Conservation (phyloP, 2,797 vertebrate genomes). For the Dendrocincla fuliginosa region DNA sequence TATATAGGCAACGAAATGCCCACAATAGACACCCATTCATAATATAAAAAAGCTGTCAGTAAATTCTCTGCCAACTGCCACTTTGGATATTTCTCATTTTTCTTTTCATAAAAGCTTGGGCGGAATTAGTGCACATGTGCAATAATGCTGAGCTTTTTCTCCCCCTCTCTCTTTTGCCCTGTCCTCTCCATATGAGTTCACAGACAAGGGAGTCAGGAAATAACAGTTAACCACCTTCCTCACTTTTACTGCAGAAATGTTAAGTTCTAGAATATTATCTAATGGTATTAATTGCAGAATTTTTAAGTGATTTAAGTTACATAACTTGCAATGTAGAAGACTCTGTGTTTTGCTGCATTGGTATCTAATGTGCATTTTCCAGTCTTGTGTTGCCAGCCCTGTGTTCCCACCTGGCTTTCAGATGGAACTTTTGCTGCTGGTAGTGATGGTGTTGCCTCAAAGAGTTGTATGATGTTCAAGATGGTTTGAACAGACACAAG, state of each 20-base stretch:
- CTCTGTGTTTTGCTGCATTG: neutral
- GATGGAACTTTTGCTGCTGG: neutral
- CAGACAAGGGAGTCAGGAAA: neutral
- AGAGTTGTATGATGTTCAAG: neutral
- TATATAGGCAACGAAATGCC: neutral
- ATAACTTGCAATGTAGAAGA: neutral
- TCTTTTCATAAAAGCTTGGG: neutral
- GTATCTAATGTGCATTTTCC: neutral
- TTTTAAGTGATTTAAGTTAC: neutral
- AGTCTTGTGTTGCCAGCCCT: neutral
- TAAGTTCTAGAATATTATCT: neutral
- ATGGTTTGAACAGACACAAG: neutral
- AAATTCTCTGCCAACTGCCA: neutral
- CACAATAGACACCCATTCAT: neutral
- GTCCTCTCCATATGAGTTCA: neutral
- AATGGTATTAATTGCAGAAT: neutral
- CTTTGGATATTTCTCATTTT: neutral
- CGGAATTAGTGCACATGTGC: neutral
- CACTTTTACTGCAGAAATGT: neutral
- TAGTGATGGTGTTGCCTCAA: neutral
- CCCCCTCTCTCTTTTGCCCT: neutral
- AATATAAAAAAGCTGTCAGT: neutral
- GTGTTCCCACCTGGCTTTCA: neutral
- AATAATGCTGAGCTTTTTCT: neutral
- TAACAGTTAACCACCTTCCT: neutral